Evolutionary conservation across 37 sponge, comb jelly and placozoan species (phyloP), one percentile per base, ranked within the genome.

Genomic region (Ephydatia muelleri): DNA sequence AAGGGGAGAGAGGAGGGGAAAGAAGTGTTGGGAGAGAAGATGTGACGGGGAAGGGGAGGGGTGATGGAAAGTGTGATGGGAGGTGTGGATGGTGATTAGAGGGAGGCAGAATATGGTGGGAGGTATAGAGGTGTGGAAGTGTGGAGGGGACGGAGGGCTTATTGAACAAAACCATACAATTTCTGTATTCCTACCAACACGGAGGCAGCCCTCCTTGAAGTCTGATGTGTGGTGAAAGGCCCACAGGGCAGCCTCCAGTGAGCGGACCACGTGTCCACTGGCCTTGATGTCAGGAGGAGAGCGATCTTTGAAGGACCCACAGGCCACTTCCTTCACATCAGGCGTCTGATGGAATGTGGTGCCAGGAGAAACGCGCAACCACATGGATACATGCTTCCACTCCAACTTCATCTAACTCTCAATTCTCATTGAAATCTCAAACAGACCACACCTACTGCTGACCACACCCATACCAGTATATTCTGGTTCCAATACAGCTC

Each of bases 191-290:
- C 72, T 67, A 92, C 90, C 87, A 49, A 89, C 91, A 82, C 80
- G 70, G 25, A 96, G 82, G 77, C 96, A 96, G 68, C 96, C 96
- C 67, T 93, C 93, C 83, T 86, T 88, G 84, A 96, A 96, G 75
- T 69, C 88, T 26, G 77, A 76, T 3, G 93, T 88, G 47, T 88
- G 49, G 69, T 88, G 57, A 78, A 96, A 96, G 12, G 91, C 96
- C 96, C 96, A 96, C 47, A 96, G 83, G 34, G 84, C 96, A 21
- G 96, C 96, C 38, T 96, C 96, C 72, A 96, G 72, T 21, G 91
- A 86, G 30, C 71, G 76, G 19, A 96, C 90, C 6, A 89, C 91
- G 78, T 91, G 93, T 35, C 94, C 92, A 73, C 75, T 75, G 23
- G 89, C 97, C 57, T 70, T 91, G 21, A 96, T 96, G 29, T 96